Evolutionary conservation across 1,140 invertebrate species (phyloP).

Genomic region (Drosophila sturtevanti): DNA sequence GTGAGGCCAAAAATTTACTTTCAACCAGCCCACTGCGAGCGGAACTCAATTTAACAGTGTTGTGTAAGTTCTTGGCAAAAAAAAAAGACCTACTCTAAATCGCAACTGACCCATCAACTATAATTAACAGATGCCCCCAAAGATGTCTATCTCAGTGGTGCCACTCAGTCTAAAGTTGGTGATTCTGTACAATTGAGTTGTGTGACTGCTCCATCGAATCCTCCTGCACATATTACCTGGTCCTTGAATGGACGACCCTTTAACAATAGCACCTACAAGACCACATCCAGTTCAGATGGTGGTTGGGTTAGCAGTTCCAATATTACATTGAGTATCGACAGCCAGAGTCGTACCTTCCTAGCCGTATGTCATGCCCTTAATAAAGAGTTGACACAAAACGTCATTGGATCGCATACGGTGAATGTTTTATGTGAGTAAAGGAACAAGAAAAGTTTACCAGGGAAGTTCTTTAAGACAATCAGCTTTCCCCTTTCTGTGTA

Average conservation of each 20-base stretch:
- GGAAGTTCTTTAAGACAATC: not conserved
- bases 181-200: constrained; percentile 93
- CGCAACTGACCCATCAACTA: no score
- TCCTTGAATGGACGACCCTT: constrained; percentile 90
- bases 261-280: constrained; percentile 86
- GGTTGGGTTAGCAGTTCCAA: constrained; percentile 96
- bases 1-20: constrained; percentile 95
- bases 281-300: constrained; percentile 87
- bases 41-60: constrained; percentile 93
- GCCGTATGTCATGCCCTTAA: constrained; percentile 94
- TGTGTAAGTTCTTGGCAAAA: constrained; percentile 89
- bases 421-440: constrained; percentile 94
- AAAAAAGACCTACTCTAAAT: not conserved
- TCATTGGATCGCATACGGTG: constrained; percentile 93
- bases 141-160: constrained; percentile 92
- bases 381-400: constrained; percentile 91
- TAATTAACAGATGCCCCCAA: constrained; percentile 91
- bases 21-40: constrained; percentile 90
- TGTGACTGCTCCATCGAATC: constrained; percentile 95
- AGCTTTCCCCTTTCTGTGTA: constrained; percentile 19
- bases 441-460: not conserved
- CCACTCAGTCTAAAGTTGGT: constrained; percentile 92
- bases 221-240: constrained; percentile 95
- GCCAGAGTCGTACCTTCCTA: constrained; percentile 89
- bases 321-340: constrained; percentile 90